phyloP scores from a whole-genome alignment of 1,140 invertebrate species.

The Andrena cerasifolii region DNA sequence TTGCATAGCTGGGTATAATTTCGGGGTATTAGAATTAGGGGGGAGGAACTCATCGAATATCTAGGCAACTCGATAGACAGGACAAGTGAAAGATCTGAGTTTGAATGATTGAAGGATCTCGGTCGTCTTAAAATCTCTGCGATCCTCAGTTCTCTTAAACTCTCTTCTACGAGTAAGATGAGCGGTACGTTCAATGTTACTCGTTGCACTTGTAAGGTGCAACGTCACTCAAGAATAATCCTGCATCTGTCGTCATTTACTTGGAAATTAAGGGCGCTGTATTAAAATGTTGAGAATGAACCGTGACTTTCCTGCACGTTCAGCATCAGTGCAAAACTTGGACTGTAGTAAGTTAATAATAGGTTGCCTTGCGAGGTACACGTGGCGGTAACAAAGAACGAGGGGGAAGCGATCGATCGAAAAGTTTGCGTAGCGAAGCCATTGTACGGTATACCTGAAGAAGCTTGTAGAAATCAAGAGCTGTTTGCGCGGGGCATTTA shows the following conservation, averaged over 20 bases:
- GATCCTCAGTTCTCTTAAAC: constrained; percentile 4
- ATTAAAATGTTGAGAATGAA: not conserved
- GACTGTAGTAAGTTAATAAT: constrained; percentile 43
- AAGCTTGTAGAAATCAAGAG: not conserved
- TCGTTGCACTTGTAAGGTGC: too few relatives aligned
- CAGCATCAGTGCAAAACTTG: not conserved
- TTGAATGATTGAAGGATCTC: constrained; percentile 20
- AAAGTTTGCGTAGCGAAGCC: not conserved
- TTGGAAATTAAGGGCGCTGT: not conserved
- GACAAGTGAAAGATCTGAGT: not conserved
- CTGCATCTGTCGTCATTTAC: too few relatives aligned
- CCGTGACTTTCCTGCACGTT: not conserved
- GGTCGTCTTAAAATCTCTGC: not conserved
- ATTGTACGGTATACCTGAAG: not conserved
- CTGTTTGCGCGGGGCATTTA: not conserved
- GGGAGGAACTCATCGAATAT: not conserved
- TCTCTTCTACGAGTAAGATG: not conserved
- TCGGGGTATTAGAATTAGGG: not conserved
- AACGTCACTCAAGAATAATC: too few relatives aligned
- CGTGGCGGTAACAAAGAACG: constrained; percentile 39
- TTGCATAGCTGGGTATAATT: not conserved
- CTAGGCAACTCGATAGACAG: not conserved
- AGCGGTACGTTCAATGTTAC: too few relatives aligned
- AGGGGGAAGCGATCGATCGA: constrained; percentile 21
- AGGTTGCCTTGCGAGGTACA: constrained; percentile 23